Conservation (phyloP, 2,113 vertebrate species). For the Phyllostomus hastatus region DNA sequence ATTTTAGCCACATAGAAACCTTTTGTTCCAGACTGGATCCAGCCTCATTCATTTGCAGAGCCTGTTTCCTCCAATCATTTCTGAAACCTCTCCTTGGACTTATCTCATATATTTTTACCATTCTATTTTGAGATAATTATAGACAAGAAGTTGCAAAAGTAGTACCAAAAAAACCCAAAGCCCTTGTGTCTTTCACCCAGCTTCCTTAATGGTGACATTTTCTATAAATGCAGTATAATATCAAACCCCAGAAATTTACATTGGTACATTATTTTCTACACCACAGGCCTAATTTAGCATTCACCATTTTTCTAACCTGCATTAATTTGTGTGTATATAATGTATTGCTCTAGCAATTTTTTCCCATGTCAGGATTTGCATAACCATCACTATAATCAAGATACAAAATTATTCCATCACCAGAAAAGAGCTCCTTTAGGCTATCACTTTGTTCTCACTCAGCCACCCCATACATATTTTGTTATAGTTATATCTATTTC, state of each 20-base stretch:
- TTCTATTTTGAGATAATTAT: conserved; percentile 39
- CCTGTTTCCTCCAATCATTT: neutral
- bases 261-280: neutral
- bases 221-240: neutral
- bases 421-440: neutral
- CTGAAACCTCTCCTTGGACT: neutral
- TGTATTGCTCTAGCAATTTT: neutral
- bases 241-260: neutral
- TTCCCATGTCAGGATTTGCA: neutral
- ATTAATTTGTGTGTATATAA: neutral
- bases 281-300: neutral
- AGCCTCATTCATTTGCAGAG: neutral
- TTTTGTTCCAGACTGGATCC: neutral
- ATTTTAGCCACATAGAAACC: neutral
- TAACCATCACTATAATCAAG: neutral
- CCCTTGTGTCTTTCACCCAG: neutral
- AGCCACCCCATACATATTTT: neutral
- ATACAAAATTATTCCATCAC: neutral
- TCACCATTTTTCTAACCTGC: neutral
- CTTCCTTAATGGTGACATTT: neutral
- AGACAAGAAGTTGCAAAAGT: neutral
- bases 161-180: neutral
- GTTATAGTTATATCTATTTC: neutral
- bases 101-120: conserved; percentile 20
- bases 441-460: neutral